Percentiles rank a stretch among this genome's conserved stretches.
Evolutionary conservation across 2,113 vertebrate species (phyloP).

Genomic region (Nothocercus julius): DNA sequence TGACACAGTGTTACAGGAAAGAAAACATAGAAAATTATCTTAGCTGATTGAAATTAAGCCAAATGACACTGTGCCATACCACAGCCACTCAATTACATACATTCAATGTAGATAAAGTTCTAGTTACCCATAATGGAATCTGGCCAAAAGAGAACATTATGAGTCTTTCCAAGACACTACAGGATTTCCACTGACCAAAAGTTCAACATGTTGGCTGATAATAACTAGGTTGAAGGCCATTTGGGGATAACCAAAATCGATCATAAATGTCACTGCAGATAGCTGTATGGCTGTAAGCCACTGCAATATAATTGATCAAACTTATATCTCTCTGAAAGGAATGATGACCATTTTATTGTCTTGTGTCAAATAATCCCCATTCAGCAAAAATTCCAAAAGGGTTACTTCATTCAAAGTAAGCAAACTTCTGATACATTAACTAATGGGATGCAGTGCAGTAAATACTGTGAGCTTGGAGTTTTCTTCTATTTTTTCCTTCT

Average conservation of each 20-base stretch:
- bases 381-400: constrained; percentile 47
- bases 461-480: not conserved
- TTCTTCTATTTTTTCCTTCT: not conserved
- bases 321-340: constrained; percentile 26
- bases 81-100: constrained; percentile 59
- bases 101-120: constrained; percentile 37
- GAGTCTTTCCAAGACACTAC: constrained; percentile 47
- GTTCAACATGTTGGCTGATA: constrained; percentile 42
- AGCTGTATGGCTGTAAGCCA: constrained; percentile 30
- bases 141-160: constrained; percentile 21
- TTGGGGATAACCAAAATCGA: constrained; percentile 57
- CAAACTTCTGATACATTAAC: not conserved
- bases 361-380: not conserved
- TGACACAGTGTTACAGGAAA: constrained; percentile 46
- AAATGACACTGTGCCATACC: constrained; percentile 61
- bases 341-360: not conserved
- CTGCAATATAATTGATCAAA: constrained; percentile 33
- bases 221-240: constrained; percentile 26
- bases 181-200: constrained; percentile 46
- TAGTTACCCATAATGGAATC: constrained; percentile 53
- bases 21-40: constrained; percentile 52
- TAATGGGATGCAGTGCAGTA: not conserved
- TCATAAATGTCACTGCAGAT: constrained; percentile 40
- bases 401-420: not conserved
- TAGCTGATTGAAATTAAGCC: constrained; percentile 54